phyloP scores from a whole-genome alignment of 2,113 vertebrate species.

The Rana temporaria region DNA sequence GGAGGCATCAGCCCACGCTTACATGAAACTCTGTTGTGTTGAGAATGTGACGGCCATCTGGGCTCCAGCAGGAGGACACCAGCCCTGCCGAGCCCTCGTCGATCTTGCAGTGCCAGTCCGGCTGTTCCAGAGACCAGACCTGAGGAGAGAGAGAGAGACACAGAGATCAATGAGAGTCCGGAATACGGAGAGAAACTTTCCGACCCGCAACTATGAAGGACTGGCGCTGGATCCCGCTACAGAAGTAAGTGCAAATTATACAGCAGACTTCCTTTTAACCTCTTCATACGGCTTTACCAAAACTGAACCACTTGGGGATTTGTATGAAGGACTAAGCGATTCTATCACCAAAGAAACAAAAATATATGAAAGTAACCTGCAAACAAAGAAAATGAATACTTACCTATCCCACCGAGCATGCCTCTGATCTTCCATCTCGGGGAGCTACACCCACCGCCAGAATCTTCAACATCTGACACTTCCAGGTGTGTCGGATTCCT shows the following conservation, averaged over 20 bases:
- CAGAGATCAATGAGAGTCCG: not conserved
- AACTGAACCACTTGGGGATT: too few species aligned
- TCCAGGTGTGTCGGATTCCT: too few species aligned
- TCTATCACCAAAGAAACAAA: too few species aligned
- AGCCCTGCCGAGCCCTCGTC: constrained; percentile 96
- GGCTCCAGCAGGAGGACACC: constrained; percentile 94
- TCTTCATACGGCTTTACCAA: too few species aligned
- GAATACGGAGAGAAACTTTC: constrained; percentile 2
- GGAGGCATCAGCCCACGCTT: constrained; percentile 74
- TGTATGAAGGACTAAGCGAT: too few species aligned
- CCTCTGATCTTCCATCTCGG: too few species aligned
- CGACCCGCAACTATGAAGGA: constrained; percentile 71
- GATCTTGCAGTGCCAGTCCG: constrained; percentile 95
- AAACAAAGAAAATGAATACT: too few species aligned
- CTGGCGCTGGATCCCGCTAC: constrained; percentile 77
- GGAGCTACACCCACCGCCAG: too few species aligned
- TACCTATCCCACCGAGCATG: too few species aligned
- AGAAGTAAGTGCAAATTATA: constrained; percentile 72
- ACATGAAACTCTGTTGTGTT: constrained; percentile 98
- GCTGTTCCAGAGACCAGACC: constrained; percentile 97
- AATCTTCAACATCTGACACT: too few species aligned
- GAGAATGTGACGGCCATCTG: constrained; percentile 97
- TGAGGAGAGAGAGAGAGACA: constrained; percentile 59
- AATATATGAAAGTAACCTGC: too few species aligned
- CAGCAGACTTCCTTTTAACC: too few species aligned